Evolutionary conservation across 2,888 invertebrate genomes (phyloP), one percentile per base, ranked within the genome.

Genomic region (Lepeophtheirus nordmannii): DNA sequence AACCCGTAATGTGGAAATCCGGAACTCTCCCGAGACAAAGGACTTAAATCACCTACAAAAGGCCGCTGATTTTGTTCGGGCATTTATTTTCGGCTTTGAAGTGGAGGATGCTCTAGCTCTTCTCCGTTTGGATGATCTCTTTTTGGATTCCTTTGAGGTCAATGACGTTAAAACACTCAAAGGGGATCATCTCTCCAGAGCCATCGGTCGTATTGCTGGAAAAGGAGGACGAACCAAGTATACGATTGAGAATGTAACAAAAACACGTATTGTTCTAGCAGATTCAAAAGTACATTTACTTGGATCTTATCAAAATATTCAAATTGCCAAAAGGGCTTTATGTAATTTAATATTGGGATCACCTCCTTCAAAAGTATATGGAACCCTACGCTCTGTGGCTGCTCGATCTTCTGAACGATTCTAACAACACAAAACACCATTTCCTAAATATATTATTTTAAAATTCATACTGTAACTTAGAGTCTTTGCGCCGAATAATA

Each of bases 231-330:
- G 91, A 69, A 99, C 96, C 1, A 97, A 96, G 75, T 94, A 89
- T 74, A 94, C 96, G 0, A 97, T 99, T 72, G 98, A 99, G 79
- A 99, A 99, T 77, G 91, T 89, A 0, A 98, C 97, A 0, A 96
- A 94, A 79, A 97, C 97, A 0, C 83, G 98, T 74, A 94, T 99
- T 73, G 91, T 99, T 30, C 78, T 99, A 69, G 97, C 97, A 22
- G 96, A 97, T 74, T 85, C 87, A 23, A 94, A 92, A 81, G 87
- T 99, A 69, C 96, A 99, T 74, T 87, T 98, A 70, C 80, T 99
- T 69, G 98, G 98, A 59, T 94, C 96, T 72, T 98, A 86, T 75
- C 91, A 96, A 77, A 98, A 97, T 74, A 93, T 97, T 70, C 89
- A 89, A 70, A 76, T 94, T 67, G 98, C 97, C 0, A 83, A 94